Evolutionary conservation across 1,140 invertebrate genomes (phyloP).

Genomic region (Drosophila erecta): DNA sequence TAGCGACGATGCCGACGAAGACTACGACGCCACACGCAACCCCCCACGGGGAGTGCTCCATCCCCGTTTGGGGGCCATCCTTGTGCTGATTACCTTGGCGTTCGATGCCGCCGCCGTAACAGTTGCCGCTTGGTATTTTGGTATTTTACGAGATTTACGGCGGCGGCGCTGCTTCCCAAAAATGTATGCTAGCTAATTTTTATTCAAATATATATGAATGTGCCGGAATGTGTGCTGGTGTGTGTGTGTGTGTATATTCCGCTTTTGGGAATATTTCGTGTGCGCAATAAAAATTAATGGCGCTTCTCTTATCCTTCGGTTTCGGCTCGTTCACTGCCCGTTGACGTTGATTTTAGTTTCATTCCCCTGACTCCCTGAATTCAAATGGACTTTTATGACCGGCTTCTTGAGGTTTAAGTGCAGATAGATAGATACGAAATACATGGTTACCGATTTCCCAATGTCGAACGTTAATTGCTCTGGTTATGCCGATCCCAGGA

Average conservation of each 20-base stretch:
- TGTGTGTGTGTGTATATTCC: constrained; percentile 2
- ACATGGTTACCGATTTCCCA: constrained; percentile 23
- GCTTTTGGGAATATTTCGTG: constrained; percentile 51
- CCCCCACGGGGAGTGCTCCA: constrained; percentile 35
- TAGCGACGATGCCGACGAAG: constrained; percentile 44
- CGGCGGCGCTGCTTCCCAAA: constrained; percentile 51
- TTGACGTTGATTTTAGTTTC: constrained; percentile 77
- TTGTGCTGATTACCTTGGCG: constrained; percentile 61
- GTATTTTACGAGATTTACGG: constrained; percentile 64
- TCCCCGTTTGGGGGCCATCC: constrained; percentile 6
- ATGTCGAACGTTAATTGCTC: constrained; percentile 49
- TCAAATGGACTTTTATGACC: constrained; percentile 59
- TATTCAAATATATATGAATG: constrained; percentile 66
- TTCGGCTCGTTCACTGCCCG: constrained; percentile 35
- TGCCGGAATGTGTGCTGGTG: neutral
- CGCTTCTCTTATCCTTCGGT: constrained; percentile 14
- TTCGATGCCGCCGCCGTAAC: constrained; percentile 59
- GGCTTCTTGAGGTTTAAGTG: constrained; percentile 44
- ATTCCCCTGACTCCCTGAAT: constrained; percentile 45
- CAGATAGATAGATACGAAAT: constrained; percentile 31
- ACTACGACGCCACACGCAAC: constrained; percentile 56
- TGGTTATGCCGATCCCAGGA: constrained; percentile 39
- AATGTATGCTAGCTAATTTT: constrained; percentile 78
- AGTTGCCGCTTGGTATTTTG: constrained; percentile 71
- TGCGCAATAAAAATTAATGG: constrained; percentile 75